phyloP scores from a whole-genome alignment of 2,888 invertebrate genomes.

The Drosophila trichaetosa region DNA sequence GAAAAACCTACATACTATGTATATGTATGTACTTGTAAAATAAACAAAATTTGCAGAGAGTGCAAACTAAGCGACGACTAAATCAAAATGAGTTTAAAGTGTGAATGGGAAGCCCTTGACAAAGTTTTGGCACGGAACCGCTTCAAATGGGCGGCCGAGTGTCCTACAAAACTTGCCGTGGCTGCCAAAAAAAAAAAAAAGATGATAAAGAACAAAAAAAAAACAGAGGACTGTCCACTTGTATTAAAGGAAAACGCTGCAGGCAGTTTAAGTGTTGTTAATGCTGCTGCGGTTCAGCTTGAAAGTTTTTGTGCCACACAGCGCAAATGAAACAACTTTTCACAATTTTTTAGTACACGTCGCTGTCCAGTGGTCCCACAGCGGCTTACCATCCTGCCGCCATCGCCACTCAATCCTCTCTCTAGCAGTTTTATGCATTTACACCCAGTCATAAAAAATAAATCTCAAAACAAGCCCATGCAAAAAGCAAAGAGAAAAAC shows the following conservation, averaged over 20 bases:
- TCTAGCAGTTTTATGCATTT: slow-evolving; percentile 71
- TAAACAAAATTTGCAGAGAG: slow-evolving; percentile 50
- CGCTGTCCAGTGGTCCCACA: slow-evolving; percentile 54
- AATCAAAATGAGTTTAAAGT: slow-evolving; percentile 70
- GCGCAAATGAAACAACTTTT: slow-evolving; percentile 76
- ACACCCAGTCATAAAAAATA: slow-evolving; percentile 60
- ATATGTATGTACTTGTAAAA: slow-evolving; percentile 27
- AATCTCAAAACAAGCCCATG: slow-evolving; percentile 56
- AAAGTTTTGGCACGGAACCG: slow-evolving; percentile 57
- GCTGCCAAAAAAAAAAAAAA: slow-evolving; percentile 19
- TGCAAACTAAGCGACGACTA: slow-evolving; percentile 67
- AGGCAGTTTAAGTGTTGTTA: slow-evolving; percentile 79
- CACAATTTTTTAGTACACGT: slow-evolving; percentile 62
- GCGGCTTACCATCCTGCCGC: slow-evolving; percentile 14
- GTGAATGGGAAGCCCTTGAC: slow-evolving; percentile 49
- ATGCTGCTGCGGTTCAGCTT: slow-evolving; percentile 68
- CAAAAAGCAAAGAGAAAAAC: slow-evolving; percentile 46
- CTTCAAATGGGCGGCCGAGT: slow-evolving; percentile 57
- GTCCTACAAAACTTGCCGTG: slow-evolving; percentile 53
- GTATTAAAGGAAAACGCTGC: slow-evolving; percentile 77
- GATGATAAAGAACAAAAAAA: slow-evolving; percentile 43
- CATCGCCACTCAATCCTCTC: slow-evolving; percentile 16
- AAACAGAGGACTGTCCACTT: slow-evolving; percentile 68
- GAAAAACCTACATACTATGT: slow-evolving; percentile 8
- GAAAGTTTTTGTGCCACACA: slow-evolving; percentile 61